These are phyloP conservation scores for Lasioglossum baleicum DNA, from an alignment of 1,140 invertebrate genomes.

Conservation along the genomic window DNA sequence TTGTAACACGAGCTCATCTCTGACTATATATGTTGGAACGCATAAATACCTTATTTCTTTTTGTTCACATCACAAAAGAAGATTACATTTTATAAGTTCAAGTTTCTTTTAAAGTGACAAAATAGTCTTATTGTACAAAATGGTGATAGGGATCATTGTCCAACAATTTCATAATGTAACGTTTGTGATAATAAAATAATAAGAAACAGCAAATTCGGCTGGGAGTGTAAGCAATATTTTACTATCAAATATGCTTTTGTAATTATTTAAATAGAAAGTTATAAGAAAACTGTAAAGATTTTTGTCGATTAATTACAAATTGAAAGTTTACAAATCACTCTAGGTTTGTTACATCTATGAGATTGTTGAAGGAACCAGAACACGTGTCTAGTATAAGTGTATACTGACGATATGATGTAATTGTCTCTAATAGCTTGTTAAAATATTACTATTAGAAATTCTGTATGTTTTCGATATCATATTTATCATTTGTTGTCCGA, in stretches of 20 bases:
- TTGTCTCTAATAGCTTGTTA: conserved; percentile 48
- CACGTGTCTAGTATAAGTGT: conserved; percentile 57
- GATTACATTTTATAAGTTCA: conserved; percentile 3
- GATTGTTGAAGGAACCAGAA: conserved; percentile 61
- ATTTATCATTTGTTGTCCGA: conserved; percentile 22
- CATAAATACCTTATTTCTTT: neutral
- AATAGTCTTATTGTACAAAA: conserved; percentile 65
- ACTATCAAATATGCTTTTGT: conserved; percentile 43
- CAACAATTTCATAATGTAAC: conserved; percentile 67
- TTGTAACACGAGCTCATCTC: conserved; percentile 14
- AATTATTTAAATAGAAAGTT: conserved; percentile 37
- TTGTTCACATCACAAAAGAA: conserved; percentile 3
- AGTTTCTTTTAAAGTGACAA: conserved; percentile 38
- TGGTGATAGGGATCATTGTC: conserved; percentile 67
- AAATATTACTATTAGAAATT: conserved; percentile 44
- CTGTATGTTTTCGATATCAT: conserved; percentile 26
- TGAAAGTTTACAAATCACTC: conserved; percentile 34
- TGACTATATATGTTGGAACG: conserved; percentile 4
- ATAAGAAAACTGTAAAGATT: conserved; percentile 23
- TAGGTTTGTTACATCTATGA: conserved; percentile 57
- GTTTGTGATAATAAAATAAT: conserved; percentile 56
- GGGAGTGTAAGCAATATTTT: conserved; percentile 49
- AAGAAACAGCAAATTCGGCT: conserved; percentile 43
- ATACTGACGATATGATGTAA: conserved; percentile 57
- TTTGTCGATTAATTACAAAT: conserved; percentile 33